These are phyloP conservation scores for Oscheius sp. DNA, from an alignment of 2,888 invertebrate genomes.

Conservation along the genomic window DNA sequence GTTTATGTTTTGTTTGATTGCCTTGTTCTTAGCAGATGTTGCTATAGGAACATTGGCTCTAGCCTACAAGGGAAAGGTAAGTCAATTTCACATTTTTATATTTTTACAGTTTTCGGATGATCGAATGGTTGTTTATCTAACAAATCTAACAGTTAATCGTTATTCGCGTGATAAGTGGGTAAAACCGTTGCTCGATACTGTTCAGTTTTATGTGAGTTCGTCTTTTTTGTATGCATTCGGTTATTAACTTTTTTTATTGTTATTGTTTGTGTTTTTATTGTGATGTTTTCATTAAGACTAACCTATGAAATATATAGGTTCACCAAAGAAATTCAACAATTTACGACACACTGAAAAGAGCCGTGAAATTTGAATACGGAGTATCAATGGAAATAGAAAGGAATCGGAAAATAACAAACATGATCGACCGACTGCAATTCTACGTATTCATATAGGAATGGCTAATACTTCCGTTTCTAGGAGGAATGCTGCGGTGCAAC, in stretches of 20 bases:
- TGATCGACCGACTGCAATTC: conserved; percentile 61
- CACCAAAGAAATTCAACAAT: conserved; percentile 31
- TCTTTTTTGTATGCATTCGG: background rate
- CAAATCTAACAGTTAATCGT: conserved; percentile 61
- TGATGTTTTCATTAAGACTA: background rate
- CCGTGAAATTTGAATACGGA: conserved; percentile 58
- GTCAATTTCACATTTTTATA: background rate
- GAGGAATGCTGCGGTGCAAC: conserved; percentile 48
- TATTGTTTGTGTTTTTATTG: conserved; percentile 18
- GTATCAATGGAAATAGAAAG: conserved; percentile 41
- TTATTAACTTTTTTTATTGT: too few relatives aligned
- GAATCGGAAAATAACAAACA: conserved; percentile 48
- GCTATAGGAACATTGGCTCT: conserved; percentile 55
- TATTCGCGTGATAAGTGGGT: conserved; percentile 69
- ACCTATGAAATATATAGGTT: background rate
- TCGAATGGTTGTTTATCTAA: conserved; percentile 59
- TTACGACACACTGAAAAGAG: conserved; percentile 35
- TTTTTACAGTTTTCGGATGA: conserved; percentile 53
- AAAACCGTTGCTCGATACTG: conserved; percentile 66
- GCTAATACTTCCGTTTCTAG: conserved; percentile 26
- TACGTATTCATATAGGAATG: conserved; percentile 38
- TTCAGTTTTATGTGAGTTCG: conserved; percentile 70
- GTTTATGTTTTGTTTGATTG: conserved; percentile 55
- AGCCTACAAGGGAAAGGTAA: conserved; percentile 58
- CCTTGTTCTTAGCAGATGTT: conserved; percentile 56